Evolutionary conservation across 2,888 invertebrate species (phyloP).

Genomic region (Synergus gifuensis): DNA sequence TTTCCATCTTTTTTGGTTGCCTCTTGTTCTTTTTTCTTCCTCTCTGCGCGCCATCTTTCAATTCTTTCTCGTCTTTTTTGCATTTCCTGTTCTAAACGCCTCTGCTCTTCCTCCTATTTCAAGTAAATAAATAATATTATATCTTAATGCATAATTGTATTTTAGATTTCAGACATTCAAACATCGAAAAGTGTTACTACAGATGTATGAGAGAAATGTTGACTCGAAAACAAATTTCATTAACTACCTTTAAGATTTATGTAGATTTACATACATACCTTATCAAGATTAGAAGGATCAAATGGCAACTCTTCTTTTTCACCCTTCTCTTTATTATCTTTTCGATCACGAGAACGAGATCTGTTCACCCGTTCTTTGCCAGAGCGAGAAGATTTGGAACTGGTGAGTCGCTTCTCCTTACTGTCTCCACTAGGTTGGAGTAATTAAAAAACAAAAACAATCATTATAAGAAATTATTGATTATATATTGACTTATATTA

Average conservation of each 20-base stretch:
- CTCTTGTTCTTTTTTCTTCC: slow-evolving; percentile 92
- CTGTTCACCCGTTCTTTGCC: slow-evolving; percentile 77
- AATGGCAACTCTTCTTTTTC: slow-evolving; percentile 81
- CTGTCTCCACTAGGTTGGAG: slow-evolving; percentile 81
- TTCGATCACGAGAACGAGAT: slow-evolving; percentile 81
- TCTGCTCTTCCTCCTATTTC: slow-evolving; percentile 91
- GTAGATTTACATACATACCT: slow-evolving; percentile 79
- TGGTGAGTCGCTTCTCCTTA: slow-evolving; percentile 82
- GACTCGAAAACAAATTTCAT: too few species aligned
- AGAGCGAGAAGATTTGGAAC: slow-evolving; percentile 81
- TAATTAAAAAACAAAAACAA: slow-evolving; percentile 60
- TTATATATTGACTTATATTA: neutral
- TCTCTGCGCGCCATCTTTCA: slow-evolving; percentile 96
- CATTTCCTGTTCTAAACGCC: slow-evolving; percentile 95
- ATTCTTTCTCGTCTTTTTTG: slow-evolving; percentile 96
- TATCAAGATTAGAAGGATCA: slow-evolving; percentile 87
- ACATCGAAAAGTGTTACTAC: too few species aligned
- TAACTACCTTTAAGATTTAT: neutral
- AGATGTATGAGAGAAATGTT: too few species aligned
- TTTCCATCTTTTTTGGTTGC: slow-evolving; percentile 88
- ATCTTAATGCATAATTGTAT: neutral
- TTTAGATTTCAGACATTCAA: too few species aligned
- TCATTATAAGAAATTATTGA: neutral
- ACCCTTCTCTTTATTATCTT: slow-evolving; percentile 80
- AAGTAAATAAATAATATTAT: slow-evolving; percentile 42